These are phyloP conservation scores for Tapirus terrestris DNA, from an alignment of 2,113 vertebrate species.

Conservation along the genomic window DNA sequence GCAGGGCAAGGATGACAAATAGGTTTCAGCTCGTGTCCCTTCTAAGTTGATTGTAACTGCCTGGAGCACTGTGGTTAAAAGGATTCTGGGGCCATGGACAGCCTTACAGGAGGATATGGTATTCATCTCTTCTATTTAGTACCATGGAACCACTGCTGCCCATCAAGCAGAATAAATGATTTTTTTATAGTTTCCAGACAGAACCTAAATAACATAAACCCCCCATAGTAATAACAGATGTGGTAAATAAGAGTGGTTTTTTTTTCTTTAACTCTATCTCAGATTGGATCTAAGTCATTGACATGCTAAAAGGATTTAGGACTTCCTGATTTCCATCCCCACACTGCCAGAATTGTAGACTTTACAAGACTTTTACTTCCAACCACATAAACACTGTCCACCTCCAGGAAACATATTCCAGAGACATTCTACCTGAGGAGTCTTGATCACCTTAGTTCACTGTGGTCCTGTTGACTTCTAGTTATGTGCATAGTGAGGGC, in stretches of 20 bases:
- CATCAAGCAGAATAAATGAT: neutral
- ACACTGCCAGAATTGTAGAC: neutral
- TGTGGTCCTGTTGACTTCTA: conserved; percentile 4
- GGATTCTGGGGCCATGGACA: neutral
- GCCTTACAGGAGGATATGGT: neutral
- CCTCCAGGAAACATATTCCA: neutral
- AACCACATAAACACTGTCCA: neutral
- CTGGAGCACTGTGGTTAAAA: neutral
- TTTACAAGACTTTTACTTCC: neutral
- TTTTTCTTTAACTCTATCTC: neutral
- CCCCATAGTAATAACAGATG: neutral
- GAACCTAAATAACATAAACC: neutral
- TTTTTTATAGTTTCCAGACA: neutral
- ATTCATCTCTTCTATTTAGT: neutral
- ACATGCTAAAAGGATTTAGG: neutral
- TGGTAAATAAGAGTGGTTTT: neutral
- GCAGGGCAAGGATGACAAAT: neutral
- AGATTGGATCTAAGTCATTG: neutral
- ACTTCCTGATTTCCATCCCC: neutral
- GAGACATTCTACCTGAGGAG: neutral
- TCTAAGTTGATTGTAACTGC: neutral
- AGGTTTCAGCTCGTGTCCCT: neutral
- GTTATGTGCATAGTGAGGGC: neutral
- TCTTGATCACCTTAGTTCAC: neutral
- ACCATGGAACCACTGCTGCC: neutral